Percentiles rank a stretch among this genome's conserved stretches.
Conservation (phyloP, 2,797 vertebrate species). For the Syngnathus rostellatus region DNA sequence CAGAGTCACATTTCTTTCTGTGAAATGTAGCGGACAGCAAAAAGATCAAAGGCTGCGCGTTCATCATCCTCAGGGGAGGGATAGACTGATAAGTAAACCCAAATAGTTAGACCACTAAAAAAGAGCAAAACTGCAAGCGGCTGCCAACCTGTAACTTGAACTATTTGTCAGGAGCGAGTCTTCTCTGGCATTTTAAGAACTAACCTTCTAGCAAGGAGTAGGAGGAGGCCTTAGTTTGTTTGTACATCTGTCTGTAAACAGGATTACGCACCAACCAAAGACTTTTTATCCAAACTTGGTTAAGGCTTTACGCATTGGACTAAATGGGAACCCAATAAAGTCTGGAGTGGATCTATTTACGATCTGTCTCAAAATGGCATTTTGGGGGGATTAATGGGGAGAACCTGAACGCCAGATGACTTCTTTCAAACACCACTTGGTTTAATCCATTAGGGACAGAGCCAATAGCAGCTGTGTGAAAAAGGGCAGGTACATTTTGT, state of each 20-base stretch:
- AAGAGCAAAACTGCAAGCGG: not conserved
- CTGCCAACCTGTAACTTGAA: not conserved
- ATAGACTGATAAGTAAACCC: not conserved
- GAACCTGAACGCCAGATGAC: conserved; percentile 1
- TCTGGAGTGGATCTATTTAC: not conserved
- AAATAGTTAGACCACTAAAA: conserved; percentile 3
- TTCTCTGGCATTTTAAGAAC: not conserved
- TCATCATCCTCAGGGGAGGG: conserved; percentile 23
- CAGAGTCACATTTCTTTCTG: conserved; percentile 35
- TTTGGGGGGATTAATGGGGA: not conserved
- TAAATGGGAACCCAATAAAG: not conserved
- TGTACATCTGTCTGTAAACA: not conserved
- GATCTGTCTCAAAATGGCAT: not conserved
- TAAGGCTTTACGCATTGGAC: not conserved
- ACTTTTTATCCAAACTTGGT: conserved; percentile 7
- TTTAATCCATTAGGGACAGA: conserved; percentile 2
- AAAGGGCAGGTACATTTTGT: conserved; percentile 1
- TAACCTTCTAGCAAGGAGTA: not conserved
- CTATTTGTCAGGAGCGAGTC: not conserved
- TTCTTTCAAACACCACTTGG: not conserved
- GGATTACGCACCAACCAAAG: not conserved
- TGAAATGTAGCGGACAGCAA: conserved; percentile 23
- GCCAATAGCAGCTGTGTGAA: not conserved
- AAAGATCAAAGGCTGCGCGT: conserved; percentile 19
- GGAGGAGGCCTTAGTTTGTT: not conserved